A percentile compares a stretch with the other conserved stretches of the same genome.
These are phyloP conservation scores for Cotesia typhae DNA, from an alignment of 1,140 invertebrate species.

Conservation along the genomic window DNA sequence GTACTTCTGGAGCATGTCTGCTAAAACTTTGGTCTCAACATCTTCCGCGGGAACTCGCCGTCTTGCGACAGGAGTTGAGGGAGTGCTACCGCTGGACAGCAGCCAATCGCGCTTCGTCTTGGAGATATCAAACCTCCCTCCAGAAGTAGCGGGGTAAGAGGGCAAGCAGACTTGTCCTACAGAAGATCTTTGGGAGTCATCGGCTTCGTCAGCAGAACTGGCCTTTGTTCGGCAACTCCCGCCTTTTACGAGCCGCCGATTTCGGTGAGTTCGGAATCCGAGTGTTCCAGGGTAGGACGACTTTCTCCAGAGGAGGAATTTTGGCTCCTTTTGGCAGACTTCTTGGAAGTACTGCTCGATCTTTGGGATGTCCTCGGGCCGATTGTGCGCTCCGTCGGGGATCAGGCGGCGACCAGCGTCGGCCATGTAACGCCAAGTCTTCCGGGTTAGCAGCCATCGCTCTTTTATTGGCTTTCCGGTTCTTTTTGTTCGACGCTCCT, in stretches of 20 bases:
- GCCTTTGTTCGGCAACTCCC: conserved; percentile 72
- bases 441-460: conserved; percentile 85
- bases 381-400: conserved; percentile 77
- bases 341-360: conserved; percentile 87
- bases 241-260: conserved; percentile 69
- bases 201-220: conserved; percentile 72
- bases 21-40: conserved; percentile 67
- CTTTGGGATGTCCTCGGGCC: conserved; percentile 77
- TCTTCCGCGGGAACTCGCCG: conserved; percentile 56
- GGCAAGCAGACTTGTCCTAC: conserved; percentile 56
- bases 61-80: conserved; percentile 47
- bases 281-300: conserved; percentile 79
- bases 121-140: conserved; percentile 73
- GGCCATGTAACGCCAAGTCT: conserved; percentile 91
- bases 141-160: conserved; percentile 63
- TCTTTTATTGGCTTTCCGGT: conserved; percentile 71
- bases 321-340: conserved; percentile 78
- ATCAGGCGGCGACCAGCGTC: conserved; percentile 86
- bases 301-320: conserved; percentile 83
- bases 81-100: conserved; percentile 48
- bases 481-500: conserved; percentile 55
- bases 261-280: conserved; percentile 67
- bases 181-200: conserved; percentile 61
- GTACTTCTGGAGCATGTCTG: conserved; percentile 75
- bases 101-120: conserved; percentile 72